Conservation (phyloP, 2,888 invertebrate genomes). For the Apamea epomidion region DNA sequence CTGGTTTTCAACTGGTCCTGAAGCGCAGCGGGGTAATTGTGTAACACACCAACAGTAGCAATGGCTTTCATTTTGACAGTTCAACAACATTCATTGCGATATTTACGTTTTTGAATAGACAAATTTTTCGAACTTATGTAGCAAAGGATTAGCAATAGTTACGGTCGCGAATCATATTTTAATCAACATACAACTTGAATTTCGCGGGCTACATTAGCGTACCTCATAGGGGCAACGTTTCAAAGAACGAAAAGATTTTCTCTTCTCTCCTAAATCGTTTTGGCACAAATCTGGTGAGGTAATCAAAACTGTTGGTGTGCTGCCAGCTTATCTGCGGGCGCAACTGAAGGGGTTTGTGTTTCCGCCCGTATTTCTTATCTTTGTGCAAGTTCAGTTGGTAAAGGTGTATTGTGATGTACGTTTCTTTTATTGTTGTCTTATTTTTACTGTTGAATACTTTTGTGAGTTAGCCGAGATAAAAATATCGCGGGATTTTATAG, state of each 20-base stretch:
- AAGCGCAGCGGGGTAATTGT: too few relatives aligned
- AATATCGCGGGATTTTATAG: too few relatives aligned
- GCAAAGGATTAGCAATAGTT: too few relatives aligned
- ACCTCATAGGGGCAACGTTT: background rate
- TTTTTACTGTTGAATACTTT: background rate
- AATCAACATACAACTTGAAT: too few relatives aligned
- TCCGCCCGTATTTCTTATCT: slow-evolving; percentile 2
- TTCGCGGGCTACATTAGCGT: too few relatives aligned
- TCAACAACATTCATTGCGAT: too few relatives aligned
- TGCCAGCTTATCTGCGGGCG: slow-evolving; percentile 14
- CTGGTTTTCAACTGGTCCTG: too few relatives aligned
- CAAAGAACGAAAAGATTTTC: slow-evolving; percentile 8
- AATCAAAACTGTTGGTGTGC: slow-evolving; percentile 10
- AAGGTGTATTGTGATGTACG: background rate
- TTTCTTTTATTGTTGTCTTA: background rate
- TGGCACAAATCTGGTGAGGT: background rate
- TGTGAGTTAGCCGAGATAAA: background rate
- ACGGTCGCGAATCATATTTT: too few relatives aligned
- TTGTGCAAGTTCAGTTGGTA: background rate
- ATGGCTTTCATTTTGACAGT: too few relatives aligned
- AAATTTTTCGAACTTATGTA: too few relatives aligned
- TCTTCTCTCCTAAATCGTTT: background rate
- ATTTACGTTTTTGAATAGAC: too few relatives aligned
- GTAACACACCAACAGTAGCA: too few relatives aligned
- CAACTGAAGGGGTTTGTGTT: slow-evolving; percentile 9